Conservation (phyloP, 2,888 invertebrate species). For the Clostera curtula region DNA sequence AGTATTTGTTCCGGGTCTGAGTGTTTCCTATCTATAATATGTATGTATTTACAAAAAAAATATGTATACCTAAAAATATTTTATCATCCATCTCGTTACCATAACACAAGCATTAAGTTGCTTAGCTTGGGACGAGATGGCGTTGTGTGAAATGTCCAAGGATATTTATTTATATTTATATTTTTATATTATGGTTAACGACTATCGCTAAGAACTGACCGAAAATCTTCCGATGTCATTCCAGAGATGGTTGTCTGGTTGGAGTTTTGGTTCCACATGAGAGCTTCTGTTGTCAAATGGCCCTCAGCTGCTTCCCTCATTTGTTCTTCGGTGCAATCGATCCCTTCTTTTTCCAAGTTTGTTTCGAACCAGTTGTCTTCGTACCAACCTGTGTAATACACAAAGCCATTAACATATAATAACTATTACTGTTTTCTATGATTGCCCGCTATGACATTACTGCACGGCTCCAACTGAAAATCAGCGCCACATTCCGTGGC, state of each 20-base stretch:
- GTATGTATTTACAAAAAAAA: too few species aligned
- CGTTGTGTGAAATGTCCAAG: too few species aligned
- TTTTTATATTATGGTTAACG: too few species aligned
- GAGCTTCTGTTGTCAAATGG: slow-evolving; percentile 97
- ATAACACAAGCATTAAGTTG: too few species aligned
- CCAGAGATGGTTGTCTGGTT: slow-evolving; percentile 95
- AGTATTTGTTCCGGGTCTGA: too few species aligned
- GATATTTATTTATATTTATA: not conserved
- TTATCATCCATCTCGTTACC: too few species aligned
- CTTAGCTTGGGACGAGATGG: too few species aligned
- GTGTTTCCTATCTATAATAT: too few species aligned
- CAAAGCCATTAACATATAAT: not conserved
- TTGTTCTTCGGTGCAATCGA: slow-evolving; percentile 94
- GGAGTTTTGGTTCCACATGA: slow-evolving; percentile 97
- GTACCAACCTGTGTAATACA: slow-evolving; percentile 86
- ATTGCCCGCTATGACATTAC: too few species aligned
- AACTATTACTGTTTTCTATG: too few species aligned
- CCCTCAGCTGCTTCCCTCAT: slow-evolving; percentile 97
- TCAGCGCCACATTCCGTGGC: not conserved
- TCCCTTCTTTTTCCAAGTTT: slow-evolving; percentile 87
- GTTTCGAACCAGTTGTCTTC: slow-evolving; percentile 99
- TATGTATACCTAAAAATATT: too few species aligned
- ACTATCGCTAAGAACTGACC: slow-evolving; percentile 45
- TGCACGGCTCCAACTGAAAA: too few species aligned
- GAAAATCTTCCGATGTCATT: slow-evolving; percentile 95